These are phyloP conservation scores for Lordiphosa stackelbergi DNA, from an alignment of 1,140 invertebrate genomes.

Conservation along the genomic window DNA sequence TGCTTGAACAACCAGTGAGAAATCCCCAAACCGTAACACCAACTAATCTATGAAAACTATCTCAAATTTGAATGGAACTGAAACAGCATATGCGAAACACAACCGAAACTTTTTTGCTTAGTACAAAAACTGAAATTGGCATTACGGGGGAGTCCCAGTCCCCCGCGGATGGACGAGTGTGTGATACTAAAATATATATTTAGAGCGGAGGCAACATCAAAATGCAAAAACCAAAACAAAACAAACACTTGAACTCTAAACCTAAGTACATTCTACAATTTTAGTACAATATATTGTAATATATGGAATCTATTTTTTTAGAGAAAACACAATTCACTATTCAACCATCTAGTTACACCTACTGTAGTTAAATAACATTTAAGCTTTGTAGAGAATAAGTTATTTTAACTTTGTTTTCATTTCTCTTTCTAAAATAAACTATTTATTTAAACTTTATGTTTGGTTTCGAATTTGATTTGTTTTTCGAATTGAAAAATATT, in stretches of 20 bases:
- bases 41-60: constrained; percentile 25
- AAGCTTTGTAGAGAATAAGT: constrained; percentile 36
- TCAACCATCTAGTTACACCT: constrained; percentile 39
- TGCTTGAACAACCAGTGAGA: neutral
- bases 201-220: constrained; percentile 52
- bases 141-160: constrained; percentile 7
- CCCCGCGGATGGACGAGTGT: constrained; percentile 34
- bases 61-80: constrained; percentile 54
- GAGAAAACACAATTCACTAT: constrained; percentile 33
- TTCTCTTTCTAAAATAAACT: constrained; percentile 36
- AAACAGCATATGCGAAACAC: constrained; percentile 30
- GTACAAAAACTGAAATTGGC: constrained; percentile 40
- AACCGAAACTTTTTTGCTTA: constrained; percentile 48
- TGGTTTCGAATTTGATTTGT: constrained; percentile 38
- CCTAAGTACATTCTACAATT: constrained; percentile 36
- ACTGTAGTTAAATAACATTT: constrained; percentile 39
- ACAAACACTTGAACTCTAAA: constrained; percentile 15
- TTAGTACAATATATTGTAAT: constrained; percentile 19
- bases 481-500: constrained; percentile 24
- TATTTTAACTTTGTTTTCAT: constrained; percentile 30
- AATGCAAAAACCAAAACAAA: constrained; percentile 31
- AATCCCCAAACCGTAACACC: neutral
- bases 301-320: constrained; percentile 65
- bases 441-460: constrained; percentile 35
- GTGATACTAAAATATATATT: constrained; percentile 60